These are phyloP conservation scores for Saccostrea echinata DNA, from an alignment of 1,140 invertebrate species.

Conservation along the genomic window DNA sequence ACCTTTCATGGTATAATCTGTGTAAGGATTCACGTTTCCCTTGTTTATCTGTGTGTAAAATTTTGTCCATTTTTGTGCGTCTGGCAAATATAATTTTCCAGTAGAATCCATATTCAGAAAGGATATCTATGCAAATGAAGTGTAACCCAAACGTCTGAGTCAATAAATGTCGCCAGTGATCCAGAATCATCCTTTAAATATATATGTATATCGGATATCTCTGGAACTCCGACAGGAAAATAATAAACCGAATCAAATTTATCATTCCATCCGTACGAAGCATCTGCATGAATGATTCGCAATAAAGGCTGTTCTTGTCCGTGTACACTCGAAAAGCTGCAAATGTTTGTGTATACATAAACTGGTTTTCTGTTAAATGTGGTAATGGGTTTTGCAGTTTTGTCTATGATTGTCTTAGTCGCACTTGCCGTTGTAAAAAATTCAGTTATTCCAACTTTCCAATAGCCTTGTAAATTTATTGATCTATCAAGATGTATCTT, in stretches of 20 bases:
- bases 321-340: slow-evolving; percentile 14
- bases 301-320: slow-evolving; percentile 19
- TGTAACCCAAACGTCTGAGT: slow-evolving; percentile 26
- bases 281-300: slow-evolving; percentile 12
- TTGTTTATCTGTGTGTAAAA: slow-evolving; percentile 21
- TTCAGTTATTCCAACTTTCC: slow-evolving; percentile 28
- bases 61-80: slow-evolving; percentile 14
- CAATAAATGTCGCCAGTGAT: slow-evolving; percentile 10
- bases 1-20: slow-evolving; percentile 11
- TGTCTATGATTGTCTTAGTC: neutral
- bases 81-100: neutral
- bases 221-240: neutral
- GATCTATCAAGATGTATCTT: neutral
- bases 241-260: slow-evolving; percentile 23
- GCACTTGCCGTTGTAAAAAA: neutral
- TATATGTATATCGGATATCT: slow-evolving; percentile 23
- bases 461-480: neutral
- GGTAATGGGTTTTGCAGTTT: neutral
- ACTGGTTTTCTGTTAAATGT: neutral
- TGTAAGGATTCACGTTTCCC: slow-evolving; percentile 10
- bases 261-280: slow-evolving; percentile 18
- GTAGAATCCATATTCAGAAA: neutral
- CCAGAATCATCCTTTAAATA: slow-evolving; percentile 35
- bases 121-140: slow-evolving; percentile 36
- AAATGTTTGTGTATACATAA: slow-evolving; percentile 12